Base-by-base conservation (phyloP, 1,140 invertebrate genomes). In the Harpegnathos saltator region DNA sequence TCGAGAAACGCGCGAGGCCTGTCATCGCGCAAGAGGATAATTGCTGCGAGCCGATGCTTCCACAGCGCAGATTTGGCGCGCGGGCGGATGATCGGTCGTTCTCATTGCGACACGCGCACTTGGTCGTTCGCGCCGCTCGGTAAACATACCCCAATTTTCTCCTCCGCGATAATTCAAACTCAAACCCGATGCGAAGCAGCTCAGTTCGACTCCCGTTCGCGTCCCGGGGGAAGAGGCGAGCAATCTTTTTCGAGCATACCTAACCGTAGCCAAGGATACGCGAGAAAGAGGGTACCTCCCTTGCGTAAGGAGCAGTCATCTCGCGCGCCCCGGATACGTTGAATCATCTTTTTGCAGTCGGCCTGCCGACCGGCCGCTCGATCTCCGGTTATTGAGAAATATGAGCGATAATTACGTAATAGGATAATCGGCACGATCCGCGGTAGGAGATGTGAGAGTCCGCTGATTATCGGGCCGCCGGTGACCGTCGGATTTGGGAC, bases 401-500 rank as follows among this genome's bases (percentile, higher is more conserved):
- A 26, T 5, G 11, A 58, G 12, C 38, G 19, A 24, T 58, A 69
- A 80, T 69, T 48, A 58, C 5, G n/a, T 22, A 69, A 69, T 3
- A 63, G 17, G 33, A 54, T 66, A 68, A 68, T 54, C 29, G 11
- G 0, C 19, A 38, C n/a, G 7, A 58, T 52, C 22, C 12, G 52
- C 22, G 74, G 4, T n/a, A 5, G 12, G 61, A 63, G 12, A 56
- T 26, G 15, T n/a, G 15, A 56, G 65, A 24, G 22, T 78, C n/a
- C 63, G 50, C 19, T 77, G 44, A 68, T 78, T 68, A 29, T 29
- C 15, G 63, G 38, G 3, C 9, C 15, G n/a, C 54, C 62, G 22
- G 72, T 48, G 78, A 69, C 15, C 68, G 44, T 75, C 82, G 74
- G 26, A 88, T 88, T 87, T 87, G 74, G 82, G 50, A 88, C 82